These are phyloP conservation scores for Nemotelus nigrinus DNA, from an alignment of 2,888 invertebrate genomes.

Conservation along the genomic window DNA sequence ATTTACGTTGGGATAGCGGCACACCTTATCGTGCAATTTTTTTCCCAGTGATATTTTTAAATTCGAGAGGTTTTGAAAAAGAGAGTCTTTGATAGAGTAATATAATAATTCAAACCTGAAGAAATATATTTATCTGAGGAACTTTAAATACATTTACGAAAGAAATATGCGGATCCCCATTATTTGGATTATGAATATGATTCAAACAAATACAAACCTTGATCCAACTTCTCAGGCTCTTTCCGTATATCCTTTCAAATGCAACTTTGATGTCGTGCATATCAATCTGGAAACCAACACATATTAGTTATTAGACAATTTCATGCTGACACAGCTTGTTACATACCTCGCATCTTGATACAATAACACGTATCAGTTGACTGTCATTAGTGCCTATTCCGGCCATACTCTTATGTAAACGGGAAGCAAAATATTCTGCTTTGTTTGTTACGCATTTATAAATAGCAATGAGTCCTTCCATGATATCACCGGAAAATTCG, in stretches of 20 bases:
- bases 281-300: slow-evolving; percentile 70
- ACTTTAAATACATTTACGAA: too few species aligned
- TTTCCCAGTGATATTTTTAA: too few species aligned
- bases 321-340: background rate
- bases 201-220: slow-evolving; percentile 67
- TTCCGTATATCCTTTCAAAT: slow-evolving; percentile 78
- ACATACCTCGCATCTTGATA: slow-evolving; percentile 76
- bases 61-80: too few species aligned
- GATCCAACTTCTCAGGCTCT: slow-evolving; percentile 81
- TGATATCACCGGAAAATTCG: slow-evolving; percentile 85
- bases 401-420: slow-evolving; percentile 87
- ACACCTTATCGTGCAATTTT: too few species aligned
- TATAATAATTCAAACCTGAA: too few species aligned
- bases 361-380: slow-evolving; percentile 84
- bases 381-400: slow-evolving; percentile 90
- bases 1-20: too few species aligned
- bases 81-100: too few species aligned
- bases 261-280: slow-evolving; percentile 85
- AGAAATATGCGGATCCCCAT: too few species aligned
- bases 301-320: background rate
- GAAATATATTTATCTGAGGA: too few species aligned
- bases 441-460: slow-evolving; percentile 83
- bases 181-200: background rate
- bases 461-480: slow-evolving; percentile 83
- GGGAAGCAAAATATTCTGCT: slow-evolving; percentile 85